phyloP scores from a whole-genome alignment of 1,140 invertebrate genomes.

The Pseudomyrmex pallidus region DNA sequence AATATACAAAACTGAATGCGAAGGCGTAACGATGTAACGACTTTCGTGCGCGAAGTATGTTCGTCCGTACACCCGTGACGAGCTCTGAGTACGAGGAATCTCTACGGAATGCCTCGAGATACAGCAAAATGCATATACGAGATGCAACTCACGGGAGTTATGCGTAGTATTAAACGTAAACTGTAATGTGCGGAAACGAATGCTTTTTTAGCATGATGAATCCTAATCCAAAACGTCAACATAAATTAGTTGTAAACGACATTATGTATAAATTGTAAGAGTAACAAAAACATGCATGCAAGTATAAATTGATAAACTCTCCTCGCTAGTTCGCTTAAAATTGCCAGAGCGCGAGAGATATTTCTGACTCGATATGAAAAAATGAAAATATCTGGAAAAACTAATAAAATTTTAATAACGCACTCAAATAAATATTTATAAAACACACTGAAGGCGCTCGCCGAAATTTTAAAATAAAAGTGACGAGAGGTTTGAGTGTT shows the following conservation, averaged over 20 bases:
- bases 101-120: constrained; percentile 52
- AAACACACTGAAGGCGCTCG: no score
- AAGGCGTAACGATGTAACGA: constrained; percentile 59
- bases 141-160: constrained; percentile 40
- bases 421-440: no score
- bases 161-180: constrained; percentile 52
- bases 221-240: constrained; percentile 6
- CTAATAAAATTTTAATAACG: no score
- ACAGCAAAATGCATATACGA: constrained; percentile 53
- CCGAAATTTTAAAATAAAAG: no score
- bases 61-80: constrained; percentile 48
- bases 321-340: no score
- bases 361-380: no score
- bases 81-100: constrained; percentile 54
- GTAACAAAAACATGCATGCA: no score
- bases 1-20: constrained; percentile 44
- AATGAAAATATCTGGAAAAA: no score
- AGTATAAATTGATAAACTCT: no score
- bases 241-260: constrained; percentile 16
- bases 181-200: constrained; percentile 45
- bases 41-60: constrained; percentile 52
- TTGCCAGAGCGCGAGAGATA: no score
- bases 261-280: no score
- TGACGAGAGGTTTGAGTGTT: no score
- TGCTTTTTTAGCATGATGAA: constrained; percentile 22